phyloP scores from a whole-genome alignment of 2,797 vertebrate species.

The Knipowitschia caucasica region DNA sequence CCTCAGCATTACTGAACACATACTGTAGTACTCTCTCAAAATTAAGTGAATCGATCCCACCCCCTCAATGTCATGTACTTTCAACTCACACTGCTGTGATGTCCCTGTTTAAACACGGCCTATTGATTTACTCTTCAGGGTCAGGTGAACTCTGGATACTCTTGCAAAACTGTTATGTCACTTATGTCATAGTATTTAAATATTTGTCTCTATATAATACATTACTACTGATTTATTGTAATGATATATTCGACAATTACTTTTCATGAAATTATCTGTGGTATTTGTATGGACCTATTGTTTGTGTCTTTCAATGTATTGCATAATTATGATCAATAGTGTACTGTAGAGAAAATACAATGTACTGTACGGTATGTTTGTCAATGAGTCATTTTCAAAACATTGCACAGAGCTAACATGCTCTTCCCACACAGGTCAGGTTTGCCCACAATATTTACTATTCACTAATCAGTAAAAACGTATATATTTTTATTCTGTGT shows the following conservation, averaged over 20 bases:
- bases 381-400: no score
- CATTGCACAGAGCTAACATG: not conserved
- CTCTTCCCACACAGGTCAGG: slow-evolving; percentile 6
- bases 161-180: slow-evolving; percentile 19
- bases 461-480: slow-evolving; percentile 21
- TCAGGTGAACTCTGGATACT: slow-evolving; percentile 37
- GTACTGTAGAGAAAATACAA: no score
- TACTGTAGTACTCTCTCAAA: slow-evolving; percentile 18
- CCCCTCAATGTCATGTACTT: slow-evolving; percentile 12
- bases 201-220: no score
- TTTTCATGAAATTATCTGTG: no score
- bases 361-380: no score
- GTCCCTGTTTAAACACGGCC: slow-evolving; percentile 19
- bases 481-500: not conserved
- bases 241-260: no score
- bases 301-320: no score
- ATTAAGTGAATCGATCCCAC: slow-evolving; percentile 18
- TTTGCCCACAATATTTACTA: slow-evolving; percentile 30
- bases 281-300: no score
- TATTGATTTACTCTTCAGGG: slow-evolving; percentile 43
- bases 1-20: slow-evolving; percentile 24
- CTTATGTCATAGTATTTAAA: no score
- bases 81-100: slow-evolving; percentile 8
- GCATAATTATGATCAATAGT: no score
- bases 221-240: no score